These are phyloP conservation scores for Drosophila serrata DNA, from an alignment of 1,140 invertebrate genomes.

Conservation along the genomic window DNA sequence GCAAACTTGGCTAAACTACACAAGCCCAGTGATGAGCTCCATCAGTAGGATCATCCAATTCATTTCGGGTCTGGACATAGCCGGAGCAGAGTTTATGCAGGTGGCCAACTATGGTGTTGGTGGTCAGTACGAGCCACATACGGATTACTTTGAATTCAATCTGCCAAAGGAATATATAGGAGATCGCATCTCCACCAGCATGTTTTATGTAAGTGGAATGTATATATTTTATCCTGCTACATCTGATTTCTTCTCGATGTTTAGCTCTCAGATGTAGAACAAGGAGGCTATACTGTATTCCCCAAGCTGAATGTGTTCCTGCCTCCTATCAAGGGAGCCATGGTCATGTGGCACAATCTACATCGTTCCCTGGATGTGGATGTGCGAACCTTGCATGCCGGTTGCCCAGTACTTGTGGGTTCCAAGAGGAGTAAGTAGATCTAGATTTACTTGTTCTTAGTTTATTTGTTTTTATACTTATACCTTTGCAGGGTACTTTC, in stretches of 20 bases:
- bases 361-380: constrained; percentile 96
- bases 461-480: not conserved
- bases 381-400: constrained; percentile 95
- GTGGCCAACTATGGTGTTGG: constrained; percentile 90
- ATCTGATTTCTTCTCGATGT: not conserved
- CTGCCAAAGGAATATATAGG: constrained; percentile 22
- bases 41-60: constrained; percentile 90
- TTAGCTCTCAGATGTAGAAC: constrained; percentile 96
- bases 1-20: constrained; percentile 96
- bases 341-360: constrained; percentile 98
- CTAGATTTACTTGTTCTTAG: not conserved
- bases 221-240: constrained; percentile 85
- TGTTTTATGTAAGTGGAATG: constrained; percentile 70
- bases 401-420: constrained; percentile 97
- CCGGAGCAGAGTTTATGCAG: constrained; percentile 88
- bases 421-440: constrained; percentile 92
- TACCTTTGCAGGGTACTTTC: too few species aligned
- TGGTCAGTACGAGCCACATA: constrained; percentile 90
- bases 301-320: constrained; percentile 93
- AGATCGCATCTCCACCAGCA: constrained; percentile 75
- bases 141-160: constrained; percentile 86
- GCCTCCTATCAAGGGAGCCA: constrained; percentile 94
- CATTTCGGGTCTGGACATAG: constrained; percentile 93
- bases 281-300: constrained; percentile 98
- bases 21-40: constrained; percentile 91